Percentiles rank a stretch among this genome's conserved stretches.
Conservation (phyloP, 1,140 invertebrate genomes). For the Periplaneta americana region DNA sequence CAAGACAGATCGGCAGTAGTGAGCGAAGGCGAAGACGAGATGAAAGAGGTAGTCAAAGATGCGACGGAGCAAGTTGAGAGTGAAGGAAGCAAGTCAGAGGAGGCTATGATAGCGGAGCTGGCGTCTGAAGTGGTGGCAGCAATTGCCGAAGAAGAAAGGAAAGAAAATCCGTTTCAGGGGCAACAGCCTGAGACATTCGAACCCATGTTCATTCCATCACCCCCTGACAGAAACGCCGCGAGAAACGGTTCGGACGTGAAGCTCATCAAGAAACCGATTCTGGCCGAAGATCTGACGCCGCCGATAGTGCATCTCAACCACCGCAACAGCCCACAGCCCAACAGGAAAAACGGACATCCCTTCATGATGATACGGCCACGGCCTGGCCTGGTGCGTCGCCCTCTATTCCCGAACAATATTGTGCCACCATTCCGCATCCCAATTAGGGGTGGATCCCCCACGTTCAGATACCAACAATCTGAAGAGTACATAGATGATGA, state of each 20-base stretch:
- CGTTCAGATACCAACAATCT: conserved; percentile 19
- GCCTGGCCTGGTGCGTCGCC: background rate
- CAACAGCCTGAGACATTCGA: conserved; percentile 55
- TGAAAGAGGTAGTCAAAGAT: conserved; percentile 7
- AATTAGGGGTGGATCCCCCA: background rate
- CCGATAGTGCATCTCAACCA: conserved; percentile 16
- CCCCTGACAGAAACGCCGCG: conserved; percentile 44
- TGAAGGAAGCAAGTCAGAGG: conserved; percentile 31
- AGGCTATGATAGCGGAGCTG: conserved; percentile 32
- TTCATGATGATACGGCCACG: conserved; percentile 17
- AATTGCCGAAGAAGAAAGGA: conserved; percentile 37
- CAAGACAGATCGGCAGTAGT: conserved; percentile 40
- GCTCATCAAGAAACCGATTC: conserved; percentile 26
- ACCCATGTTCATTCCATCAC: conserved; percentile 68
- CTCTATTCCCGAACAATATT: conserved; percentile 7
- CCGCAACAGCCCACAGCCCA: conserved; percentile 27
- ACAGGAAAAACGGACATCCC: conserved; percentile 41
- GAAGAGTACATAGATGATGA: conserved; percentile 41
- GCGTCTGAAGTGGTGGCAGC: background rate
- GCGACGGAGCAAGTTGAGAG: background rate
- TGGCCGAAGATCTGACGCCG: conserved; percentile 7
- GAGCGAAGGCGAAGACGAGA: conserved; percentile 4
- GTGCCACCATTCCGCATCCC: conserved; percentile 7
- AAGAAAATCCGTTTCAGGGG: conserved; percentile 30
- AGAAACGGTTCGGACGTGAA: conserved; percentile 34